Evolutionary conservation across 1,140 invertebrate genomes (phyloP).

Genomic region (Drosophila willistoni): DNA sequence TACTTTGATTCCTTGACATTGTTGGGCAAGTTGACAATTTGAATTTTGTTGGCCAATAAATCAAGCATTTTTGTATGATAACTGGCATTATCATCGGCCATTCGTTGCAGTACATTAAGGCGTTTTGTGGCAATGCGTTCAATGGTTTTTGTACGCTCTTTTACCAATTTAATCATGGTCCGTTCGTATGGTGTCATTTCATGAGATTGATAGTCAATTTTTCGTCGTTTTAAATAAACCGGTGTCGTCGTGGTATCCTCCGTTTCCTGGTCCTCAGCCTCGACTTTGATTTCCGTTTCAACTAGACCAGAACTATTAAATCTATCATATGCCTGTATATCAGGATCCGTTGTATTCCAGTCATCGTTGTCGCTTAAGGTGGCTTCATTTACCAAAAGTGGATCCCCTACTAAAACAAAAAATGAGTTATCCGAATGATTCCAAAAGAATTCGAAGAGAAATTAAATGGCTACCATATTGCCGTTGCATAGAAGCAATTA

Average conservation of each 20-base stretch:
- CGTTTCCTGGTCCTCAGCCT: neutral
- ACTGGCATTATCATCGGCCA: conserved; percentile 1
- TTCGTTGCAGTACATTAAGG: neutral
- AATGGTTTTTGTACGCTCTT: neutral
- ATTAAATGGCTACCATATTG: neutral
- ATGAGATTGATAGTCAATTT: neutral
- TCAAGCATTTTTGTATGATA: conserved; percentile 14
- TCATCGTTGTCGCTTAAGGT: neutral
- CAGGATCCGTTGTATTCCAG: conserved; percentile 1
- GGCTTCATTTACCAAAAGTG: conserved; percentile 1
- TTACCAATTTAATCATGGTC: conserved; percentile 3
- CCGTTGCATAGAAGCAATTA: neutral
- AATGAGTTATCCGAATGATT: too few relatives aligned
- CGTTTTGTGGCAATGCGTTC: neutral
- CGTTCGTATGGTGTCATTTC: conserved; percentile 20
- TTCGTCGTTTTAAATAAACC: neutral
- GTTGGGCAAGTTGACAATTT: too few relatives aligned
- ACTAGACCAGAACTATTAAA: conserved; percentile 1
- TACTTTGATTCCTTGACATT: neutral
- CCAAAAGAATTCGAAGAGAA: too few relatives aligned
- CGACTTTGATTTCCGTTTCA: neutral
- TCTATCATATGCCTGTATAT: neutral
- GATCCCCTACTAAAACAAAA: neutral
- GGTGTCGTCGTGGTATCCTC: neutral
- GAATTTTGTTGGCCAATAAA: conserved; percentile 3